Base-by-base conservation (phyloP, 2,113 vertebrate species). In the Herpetotheres cachinnans region DNA sequence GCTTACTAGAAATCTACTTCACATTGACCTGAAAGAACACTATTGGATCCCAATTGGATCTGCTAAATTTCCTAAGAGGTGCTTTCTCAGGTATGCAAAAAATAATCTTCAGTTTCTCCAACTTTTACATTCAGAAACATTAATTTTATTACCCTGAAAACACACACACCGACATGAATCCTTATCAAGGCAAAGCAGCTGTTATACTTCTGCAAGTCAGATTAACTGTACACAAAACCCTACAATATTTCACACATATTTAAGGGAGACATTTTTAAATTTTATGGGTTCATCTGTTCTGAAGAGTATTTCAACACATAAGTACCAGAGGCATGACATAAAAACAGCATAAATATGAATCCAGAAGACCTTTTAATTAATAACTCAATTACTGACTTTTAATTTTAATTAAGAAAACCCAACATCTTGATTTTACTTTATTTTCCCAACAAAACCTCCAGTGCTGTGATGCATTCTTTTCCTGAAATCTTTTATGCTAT, bases 271-370 rank as follows among this genome's bases (percentile, higher is more conserved):
- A 89, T 59, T 72, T 92, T 82, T 52, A 47, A 87, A 65, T 61
- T 90, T 66, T 90, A 67, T 90, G 77, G 54, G 73, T 95, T 95
- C 69, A 77, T 65, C 94, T 82, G 85, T 62, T 94, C 84, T 79
- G 56, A 82, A 83, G 69, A 62, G 26, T 94, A n/a, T 90, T 84
- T 92, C 34, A 76, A 82, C 67, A 94, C 12, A 0, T 34, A 49
- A 69, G 40, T 86, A 87, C 47, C 47, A 86, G 21, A 96, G 34
- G 86, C 80, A 67, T 71, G 81, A 71, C 42, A 77, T 80, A 90
- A 95, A 95, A 96, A 40, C 36, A 94, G 73, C 30, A 80, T 63
- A 94, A 96, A 91, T 46, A 84, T 10, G 10, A 86, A 93, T 70
- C 26, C 62, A 70, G 54, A 88, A 82, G 73, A 47, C 11, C 13